Conservation (phyloP, 2,888 invertebrate genomes). For the Aphodius sticticus region DNA sequence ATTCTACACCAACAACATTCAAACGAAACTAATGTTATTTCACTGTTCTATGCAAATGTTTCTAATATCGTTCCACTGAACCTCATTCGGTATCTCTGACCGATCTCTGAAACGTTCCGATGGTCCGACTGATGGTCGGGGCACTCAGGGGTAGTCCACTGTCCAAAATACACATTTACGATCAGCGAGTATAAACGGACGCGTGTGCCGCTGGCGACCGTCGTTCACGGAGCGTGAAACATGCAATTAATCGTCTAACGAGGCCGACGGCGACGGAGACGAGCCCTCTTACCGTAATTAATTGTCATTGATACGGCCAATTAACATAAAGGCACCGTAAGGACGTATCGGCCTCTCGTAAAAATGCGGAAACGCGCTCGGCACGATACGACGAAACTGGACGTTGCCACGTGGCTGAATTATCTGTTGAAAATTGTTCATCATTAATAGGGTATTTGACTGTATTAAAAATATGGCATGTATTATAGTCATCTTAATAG, state of each 20-base stretch:
- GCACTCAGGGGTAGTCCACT: neutral
- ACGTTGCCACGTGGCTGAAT: too few relatives aligned
- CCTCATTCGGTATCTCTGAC: slow-evolving; percentile 23
- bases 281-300: slow-evolving; percentile 50
- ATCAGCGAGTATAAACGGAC: slow-evolving; percentile 8
- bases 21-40: neutral
- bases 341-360: neutral
- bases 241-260: slow-evolving; percentile 47
- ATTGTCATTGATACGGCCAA: slow-evolving; percentile 48
- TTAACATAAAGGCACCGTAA: slow-evolving; percentile 39
- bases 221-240: slow-evolving; percentile 41
- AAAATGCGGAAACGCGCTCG: slow-evolving; percentile 12
- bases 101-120: slow-evolving; percentile 26
- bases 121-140: slow-evolving; percentile 6
- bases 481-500: too few relatives aligned
- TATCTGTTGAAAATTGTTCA: too few relatives aligned
- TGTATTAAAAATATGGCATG: too few relatives aligned
- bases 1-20: neutral
- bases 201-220: slow-evolving; percentile 19
- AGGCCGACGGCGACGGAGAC: slow-evolving; percentile 39
- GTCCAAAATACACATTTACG: neutral
- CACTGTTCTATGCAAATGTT: slow-evolving; percentile 28
- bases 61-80: slow-evolving; percentile 30
- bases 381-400: neutral
- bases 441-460: too few relatives aligned